Evolutionary conservation across 2,888 invertebrate species (phyloP).

Genomic region (Parascotia fuliginaria): DNA sequence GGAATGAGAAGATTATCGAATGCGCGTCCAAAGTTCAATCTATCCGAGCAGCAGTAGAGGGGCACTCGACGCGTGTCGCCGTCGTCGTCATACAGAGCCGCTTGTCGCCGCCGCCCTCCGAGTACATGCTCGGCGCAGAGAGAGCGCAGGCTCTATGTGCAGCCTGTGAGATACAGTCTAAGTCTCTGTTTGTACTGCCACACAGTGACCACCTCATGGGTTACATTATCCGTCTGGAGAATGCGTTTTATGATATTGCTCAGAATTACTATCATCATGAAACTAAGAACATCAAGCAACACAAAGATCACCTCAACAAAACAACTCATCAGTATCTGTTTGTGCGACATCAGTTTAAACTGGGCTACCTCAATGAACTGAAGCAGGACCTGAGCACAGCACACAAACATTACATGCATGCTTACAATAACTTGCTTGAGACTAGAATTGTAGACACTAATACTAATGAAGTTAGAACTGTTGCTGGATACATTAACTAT

Average conservation of each 20-base stretch:
- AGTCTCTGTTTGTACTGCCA: slow-evolving; percentile 96
- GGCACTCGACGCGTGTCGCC: slow-evolving; percentile 91
- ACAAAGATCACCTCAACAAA: slow-evolving; percentile 96
- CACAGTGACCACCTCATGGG: slow-evolving; percentile 94
- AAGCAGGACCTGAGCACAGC: slow-evolving; percentile 95
- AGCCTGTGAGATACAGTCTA: slow-evolving; percentile 96
- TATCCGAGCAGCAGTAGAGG: slow-evolving; percentile 90
- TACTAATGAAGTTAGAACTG: slow-evolving; percentile 95
- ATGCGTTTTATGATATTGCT: slow-evolving; percentile 96
- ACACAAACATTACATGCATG: slow-evolving; percentile 94
- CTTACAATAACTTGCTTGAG: slow-evolving; percentile 96
- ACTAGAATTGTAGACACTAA: slow-evolving; percentile 95
- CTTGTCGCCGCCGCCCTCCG: slow-evolving; percentile 91
- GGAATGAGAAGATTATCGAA: slow-evolving; percentile 98
- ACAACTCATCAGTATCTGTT: slow-evolving; percentile 96
- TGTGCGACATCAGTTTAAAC: slow-evolving; percentile 98
- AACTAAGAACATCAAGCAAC: slow-evolving; percentile 93
- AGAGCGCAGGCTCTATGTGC: slow-evolving; percentile 95
- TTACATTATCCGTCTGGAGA: slow-evolving; percentile 92
- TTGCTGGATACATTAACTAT: slow-evolving; percentile 98
- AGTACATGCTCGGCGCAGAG: slow-evolving; percentile 95
- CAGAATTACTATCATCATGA: slow-evolving; percentile 97
- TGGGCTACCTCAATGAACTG: slow-evolving; percentile 97
- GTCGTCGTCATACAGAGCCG: slow-evolving; percentile 96
- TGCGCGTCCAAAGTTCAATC: slow-evolving; percentile 96